Evolutionary conservation across 2,888 invertebrate genomes (phyloP), one percentile per base, ranked within the genome.

Genomic region (Anarsia innoxiella): DNA sequence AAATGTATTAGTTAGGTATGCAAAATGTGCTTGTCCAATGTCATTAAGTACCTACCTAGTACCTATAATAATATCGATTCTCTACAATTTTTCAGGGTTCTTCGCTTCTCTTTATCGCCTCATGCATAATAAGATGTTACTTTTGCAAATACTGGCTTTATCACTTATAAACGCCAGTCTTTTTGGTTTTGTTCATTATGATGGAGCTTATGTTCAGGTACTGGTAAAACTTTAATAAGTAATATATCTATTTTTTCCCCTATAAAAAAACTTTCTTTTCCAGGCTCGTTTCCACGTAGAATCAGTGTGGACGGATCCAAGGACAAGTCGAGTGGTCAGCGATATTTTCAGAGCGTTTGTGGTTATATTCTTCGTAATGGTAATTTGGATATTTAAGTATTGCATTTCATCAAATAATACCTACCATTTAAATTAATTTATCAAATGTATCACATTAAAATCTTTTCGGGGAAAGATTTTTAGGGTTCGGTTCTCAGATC

Each of bases 361-460:
- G 47, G 73, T 83, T 44, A 69, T 83, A 16, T 82, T 77, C 57
- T 79, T 82, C 23, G 68, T 82, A 1, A 67, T 74, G 64, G 83
- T 82, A 54, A 64, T 19, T 14, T n/a, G n/a, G n/a, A 25, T 12
- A 1, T 12, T 12, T 28, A 8, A 13, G 4, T 31, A 1, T 52
- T n/a, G n/a, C n/a, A n/a, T n/a, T n/a, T n/a, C n/a, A n/a, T n/a
- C n/a, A n/a, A n/a, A n/a, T n/a, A n/a, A n/a, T n/a, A n/a, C n/a
- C n/a, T n/a, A n/a, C n/a, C n/a, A n/a, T n/a, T n/a, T n/a, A n/a
- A n/a, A n/a, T n/a, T n/a, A n/a, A n/a, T n/a, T n/a, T n/a, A n/a
- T n/a, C n/a, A n/a, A n/a, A n/a, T n/a, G n/a, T n/a, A n/a, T n/a
- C n/a, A n/a, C n/a, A n/a, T n/a, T n/a, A n/a, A 19, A 5, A 19